These are phyloP conservation scores for Ptychadena robeensis DNA, from an alignment of 2,797 vertebrate genomes.

Conservation along the genomic window DNA sequence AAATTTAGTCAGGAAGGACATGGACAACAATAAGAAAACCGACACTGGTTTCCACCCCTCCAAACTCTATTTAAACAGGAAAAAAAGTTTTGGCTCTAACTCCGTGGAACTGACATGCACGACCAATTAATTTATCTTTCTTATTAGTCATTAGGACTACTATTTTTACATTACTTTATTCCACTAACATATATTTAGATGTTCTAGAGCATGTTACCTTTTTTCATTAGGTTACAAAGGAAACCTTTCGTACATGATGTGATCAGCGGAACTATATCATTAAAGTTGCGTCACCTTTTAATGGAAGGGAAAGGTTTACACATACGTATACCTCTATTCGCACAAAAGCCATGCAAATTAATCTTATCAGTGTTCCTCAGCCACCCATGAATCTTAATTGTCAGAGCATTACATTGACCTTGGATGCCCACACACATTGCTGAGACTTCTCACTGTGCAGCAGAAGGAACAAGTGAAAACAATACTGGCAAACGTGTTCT, in stretches of 20 bases:
- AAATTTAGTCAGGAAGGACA: no score
- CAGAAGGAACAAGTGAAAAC: conserved; percentile 5
- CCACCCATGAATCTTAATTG: conserved; percentile 7
- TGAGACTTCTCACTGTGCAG: background rate
- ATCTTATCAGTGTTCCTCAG: conserved; percentile 16
- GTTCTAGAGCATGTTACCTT: background rate
- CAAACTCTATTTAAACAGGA: background rate
- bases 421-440: background rate
- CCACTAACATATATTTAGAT: background rate
- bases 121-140: background rate
- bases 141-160: background rate
- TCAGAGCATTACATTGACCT: background rate
- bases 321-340: background rate
- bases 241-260: conserved; percentile 1
- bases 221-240: background rate
- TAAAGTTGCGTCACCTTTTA: conserved; percentile 4
- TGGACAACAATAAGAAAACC: background rate
- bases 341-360: conserved; percentile 1
- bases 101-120: background rate
- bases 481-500: conserved; percentile 26
- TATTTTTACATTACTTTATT: background rate
- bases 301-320: background rate
- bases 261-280: background rate
- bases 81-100: background rate
- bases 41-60: background rate